These are phyloP conservation scores for Cotesia typhae DNA, from an alignment of 1,140 invertebrate genomes.

Conservation along the genomic window DNA sequence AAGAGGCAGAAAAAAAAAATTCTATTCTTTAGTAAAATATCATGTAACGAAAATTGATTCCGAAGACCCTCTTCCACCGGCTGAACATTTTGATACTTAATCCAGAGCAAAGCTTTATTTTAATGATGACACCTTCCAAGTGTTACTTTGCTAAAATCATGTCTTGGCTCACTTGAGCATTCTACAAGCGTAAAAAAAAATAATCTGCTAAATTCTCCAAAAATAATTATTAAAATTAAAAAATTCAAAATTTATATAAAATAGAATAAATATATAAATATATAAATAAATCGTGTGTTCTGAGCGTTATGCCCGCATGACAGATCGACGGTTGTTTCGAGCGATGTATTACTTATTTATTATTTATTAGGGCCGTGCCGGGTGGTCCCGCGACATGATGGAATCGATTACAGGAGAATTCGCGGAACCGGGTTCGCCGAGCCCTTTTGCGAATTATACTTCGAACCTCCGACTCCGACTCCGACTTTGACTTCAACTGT, in stretches of 20 bases:
- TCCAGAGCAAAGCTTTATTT: background rate
- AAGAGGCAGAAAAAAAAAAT: too few species aligned
- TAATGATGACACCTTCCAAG: slow-evolving; percentile 15
- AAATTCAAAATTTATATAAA: background rate
- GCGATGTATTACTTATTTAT: slow-evolving; percentile 66
- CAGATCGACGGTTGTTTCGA: slow-evolving; percentile 35
- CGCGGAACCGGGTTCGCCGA: slow-evolving; percentile 54
- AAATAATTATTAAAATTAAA: background rate
- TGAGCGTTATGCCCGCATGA: background rate
- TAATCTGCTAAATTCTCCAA: background rate
- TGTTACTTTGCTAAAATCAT: slow-evolving; percentile 21
- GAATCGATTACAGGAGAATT: slow-evolving; percentile 65
- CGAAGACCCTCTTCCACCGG: slow-evolving; percentile 7
- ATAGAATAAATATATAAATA: background rate
- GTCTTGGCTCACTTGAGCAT: background rate
- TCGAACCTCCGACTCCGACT: slow-evolving; percentile 24
- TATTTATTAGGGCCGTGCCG: slow-evolving; percentile 65
- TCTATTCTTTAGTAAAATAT: background rate
- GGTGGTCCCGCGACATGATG: slow-evolving; percentile 66
- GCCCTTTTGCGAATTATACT: slow-evolving; percentile 48
- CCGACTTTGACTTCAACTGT: too few species aligned
- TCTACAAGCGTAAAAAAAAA: background rate
- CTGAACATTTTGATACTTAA: slow-evolving; percentile 17
- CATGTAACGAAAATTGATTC: slow-evolving; percentile 6
- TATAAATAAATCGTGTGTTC: background rate